Evolutionary conservation across 2,113 vertebrate species (phyloP).

Genomic region (Aix galericulata): DNA sequence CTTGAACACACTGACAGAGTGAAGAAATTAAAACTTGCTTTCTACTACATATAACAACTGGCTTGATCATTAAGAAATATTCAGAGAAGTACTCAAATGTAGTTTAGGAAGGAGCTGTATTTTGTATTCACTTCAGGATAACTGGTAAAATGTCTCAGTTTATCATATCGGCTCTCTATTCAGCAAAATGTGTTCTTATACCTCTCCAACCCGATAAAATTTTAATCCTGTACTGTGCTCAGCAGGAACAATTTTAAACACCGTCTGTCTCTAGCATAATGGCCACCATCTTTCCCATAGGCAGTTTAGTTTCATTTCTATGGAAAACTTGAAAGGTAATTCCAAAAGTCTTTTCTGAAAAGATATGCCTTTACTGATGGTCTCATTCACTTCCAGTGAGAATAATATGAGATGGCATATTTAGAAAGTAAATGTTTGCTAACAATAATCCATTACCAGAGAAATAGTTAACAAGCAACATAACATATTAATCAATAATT

Average conservation of each 20-base stretch:
- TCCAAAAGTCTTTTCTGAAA: neutral
- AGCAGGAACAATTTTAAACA: conserved; percentile 10
- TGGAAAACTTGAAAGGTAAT: neutral
- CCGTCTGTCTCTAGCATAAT: neutral
- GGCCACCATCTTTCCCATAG: neutral
- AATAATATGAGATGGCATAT: neutral
- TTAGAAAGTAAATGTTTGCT: conserved; percentile 12
- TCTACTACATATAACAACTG: neutral
- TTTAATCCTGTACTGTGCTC: conserved; percentile 28
- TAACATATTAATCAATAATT: neutral
- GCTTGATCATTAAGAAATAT: neutral
- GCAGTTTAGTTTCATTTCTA: neutral
- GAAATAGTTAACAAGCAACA: neutral
- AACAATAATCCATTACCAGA: neutral
- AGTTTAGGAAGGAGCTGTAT: neutral
- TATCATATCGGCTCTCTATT: neutral
- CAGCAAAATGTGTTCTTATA: conserved; percentile 4
- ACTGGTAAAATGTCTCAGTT: conserved; percentile 20
- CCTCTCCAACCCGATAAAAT: neutral
- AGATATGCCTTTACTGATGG: neutral
- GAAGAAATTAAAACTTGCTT: conserved; percentile 13
- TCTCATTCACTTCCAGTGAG: neutral
- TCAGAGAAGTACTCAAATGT: neutral
- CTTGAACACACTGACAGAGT: neutral
- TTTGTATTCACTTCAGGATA: neutral